Evolutionary conservation across 2,797 vertebrate genomes (phyloP).

Genomic region (Ceyx erithaca): DNA sequence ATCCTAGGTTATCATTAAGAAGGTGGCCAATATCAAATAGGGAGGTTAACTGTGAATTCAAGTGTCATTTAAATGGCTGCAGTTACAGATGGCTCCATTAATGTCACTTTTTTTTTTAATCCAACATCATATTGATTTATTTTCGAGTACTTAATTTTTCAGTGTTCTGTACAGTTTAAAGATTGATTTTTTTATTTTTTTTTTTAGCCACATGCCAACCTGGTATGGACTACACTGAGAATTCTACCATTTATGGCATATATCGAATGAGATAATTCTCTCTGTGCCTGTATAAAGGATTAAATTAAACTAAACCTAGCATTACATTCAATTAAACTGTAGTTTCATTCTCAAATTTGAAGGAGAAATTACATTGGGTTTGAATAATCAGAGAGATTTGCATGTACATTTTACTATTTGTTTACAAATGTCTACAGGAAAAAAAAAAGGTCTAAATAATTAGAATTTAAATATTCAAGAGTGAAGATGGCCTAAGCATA

Average conservation of each 20-base stretch:
- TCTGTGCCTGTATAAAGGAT: background rate
- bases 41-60: background rate
- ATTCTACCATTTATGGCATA: background rate
- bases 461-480: background rate
- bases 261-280: background rate
- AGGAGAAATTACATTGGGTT: background rate
- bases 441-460: background rate
- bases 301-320: background rate
- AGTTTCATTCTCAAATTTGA: background rate
- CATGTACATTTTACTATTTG: background rate
- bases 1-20: background rate
- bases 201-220: background rate
- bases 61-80: background rate
- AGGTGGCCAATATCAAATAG: background rate
- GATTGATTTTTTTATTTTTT: background rate
- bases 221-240: background rate
- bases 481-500: background rate
- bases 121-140: background rate
- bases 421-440: background rate
- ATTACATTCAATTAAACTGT: background rate
- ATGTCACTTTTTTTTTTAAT: background rate
- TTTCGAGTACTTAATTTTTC: constrained; percentile 16
- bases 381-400: background rate
- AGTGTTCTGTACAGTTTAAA: background rate
- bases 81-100: constrained; percentile 9